Percentiles rank a stretch among this genome's conserved stretches.
Conservation (phyloP, 2,888 invertebrate genomes). For the Agriotes lineatus region DNA sequence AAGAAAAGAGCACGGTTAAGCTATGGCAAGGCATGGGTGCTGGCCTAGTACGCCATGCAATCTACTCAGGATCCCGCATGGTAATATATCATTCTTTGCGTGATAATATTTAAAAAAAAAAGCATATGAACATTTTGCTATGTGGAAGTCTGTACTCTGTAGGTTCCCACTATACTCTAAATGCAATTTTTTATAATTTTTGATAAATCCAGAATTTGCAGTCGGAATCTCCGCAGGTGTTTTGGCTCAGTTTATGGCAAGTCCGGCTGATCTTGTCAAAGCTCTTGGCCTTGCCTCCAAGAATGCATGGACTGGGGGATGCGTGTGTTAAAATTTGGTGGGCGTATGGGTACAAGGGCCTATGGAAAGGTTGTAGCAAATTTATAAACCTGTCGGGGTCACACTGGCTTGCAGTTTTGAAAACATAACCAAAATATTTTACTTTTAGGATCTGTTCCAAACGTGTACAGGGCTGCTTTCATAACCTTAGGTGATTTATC, state of each 20-base stretch:
- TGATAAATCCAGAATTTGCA: too few species aligned
- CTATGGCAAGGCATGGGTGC: constrained; percentile 93
- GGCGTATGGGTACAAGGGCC: constrained; percentile 82
- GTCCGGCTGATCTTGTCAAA: constrained; percentile 93
- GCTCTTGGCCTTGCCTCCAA: constrained; percentile 85
- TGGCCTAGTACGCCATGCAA: constrained; percentile 87
- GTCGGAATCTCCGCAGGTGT: constrained; percentile 88
- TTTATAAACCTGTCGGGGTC: too few species aligned
- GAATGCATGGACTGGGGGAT: constrained; percentile 82
- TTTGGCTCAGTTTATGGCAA: constrained; percentile 89
- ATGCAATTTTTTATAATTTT: too few species aligned
- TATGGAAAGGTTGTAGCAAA: constrained; percentile 83
- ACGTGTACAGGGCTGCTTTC: constrained; percentile 86
- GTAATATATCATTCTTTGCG: constrained; percentile 87
- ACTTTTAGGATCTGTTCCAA: constrained; percentile 82
- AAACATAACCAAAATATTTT: too few species aligned
- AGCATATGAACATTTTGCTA: constrained; percentile 72
- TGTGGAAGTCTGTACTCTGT: constrained; percentile 76
- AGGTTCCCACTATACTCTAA: too few species aligned
- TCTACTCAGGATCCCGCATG: constrained; percentile 87
- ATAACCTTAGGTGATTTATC: constrained; percentile 88
- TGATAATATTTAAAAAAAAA: constrained; percentile 77
- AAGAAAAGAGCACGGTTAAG: constrained; percentile 85
- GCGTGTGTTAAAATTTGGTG: constrained; percentile 81
- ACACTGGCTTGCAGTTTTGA: too few species aligned